A percentile compares a stretch with the other conserved stretches of the same genome.
Evolutionary conservation across 2,797 vertebrate genomes (phyloP).

Genomic region (Rhinoraja longicauda): DNA sequence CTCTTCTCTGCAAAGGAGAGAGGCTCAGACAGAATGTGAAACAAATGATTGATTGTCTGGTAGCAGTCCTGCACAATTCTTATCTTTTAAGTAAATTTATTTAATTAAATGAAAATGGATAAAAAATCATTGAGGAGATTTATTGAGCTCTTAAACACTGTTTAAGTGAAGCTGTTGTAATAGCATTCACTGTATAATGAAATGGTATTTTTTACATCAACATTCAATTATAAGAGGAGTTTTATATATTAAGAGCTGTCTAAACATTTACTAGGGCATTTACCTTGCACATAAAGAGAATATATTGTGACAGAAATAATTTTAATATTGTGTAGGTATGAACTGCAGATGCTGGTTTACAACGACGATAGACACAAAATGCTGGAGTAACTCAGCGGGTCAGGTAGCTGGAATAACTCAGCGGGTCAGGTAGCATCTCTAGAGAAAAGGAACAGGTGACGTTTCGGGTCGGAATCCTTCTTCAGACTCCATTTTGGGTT

Average conservation of each 20-base stretch:
- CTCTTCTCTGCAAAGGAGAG: background rate
- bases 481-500: no score
- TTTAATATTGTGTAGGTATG: no score
- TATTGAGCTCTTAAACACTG: constrained; percentile 16
- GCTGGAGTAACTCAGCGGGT: no score
- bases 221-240: background rate
- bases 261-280: background rate
- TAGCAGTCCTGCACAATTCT: background rate
- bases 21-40: background rate
- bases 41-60: background rate
- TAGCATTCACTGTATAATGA: background rate
- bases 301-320: background rate
- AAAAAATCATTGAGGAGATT: background rate
- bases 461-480: no score
- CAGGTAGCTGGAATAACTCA: no score
- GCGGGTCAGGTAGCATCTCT: no score
- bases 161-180: constrained; percentile 21
- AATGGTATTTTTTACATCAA: background rate
- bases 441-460: no score
- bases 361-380: no score
- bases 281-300: background rate
- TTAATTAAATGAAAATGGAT: constrained; percentile 1
- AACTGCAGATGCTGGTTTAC: no score
- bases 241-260: constrained; percentile 7
- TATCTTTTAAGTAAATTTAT: background rate